Base-by-base conservation (phyloP, 1,140 invertebrate genomes). In the Augochlora pura region DNA sequence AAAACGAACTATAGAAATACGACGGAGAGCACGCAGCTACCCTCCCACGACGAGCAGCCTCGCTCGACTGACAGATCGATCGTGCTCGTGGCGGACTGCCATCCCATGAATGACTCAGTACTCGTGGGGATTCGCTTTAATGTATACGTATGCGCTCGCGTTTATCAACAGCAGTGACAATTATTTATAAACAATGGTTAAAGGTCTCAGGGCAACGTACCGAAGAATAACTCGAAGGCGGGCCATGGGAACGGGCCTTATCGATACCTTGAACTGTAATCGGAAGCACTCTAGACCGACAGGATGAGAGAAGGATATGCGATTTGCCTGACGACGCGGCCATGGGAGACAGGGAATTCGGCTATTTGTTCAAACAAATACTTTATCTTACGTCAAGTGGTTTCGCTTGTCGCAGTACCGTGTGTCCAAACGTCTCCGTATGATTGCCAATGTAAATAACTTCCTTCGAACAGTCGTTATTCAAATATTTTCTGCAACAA, bases 21-120 rank as follows among this genome's bases (percentile, higher is more conserved):
- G 25, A 25, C 66, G 39, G 0, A 38, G 10, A 0, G 10, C 25
- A 38, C 14, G 12, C 14, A 54, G 9, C 57, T 60, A 59, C 68
- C 83, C 68, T 84, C 64, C 49, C 70, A 2, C 46, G 46, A 54
- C 67, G 82, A 84, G 14, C 65, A 76, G 23, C 63, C 27, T 27
- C 42, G 62, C 70, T 75, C 63, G 69, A 85, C 83, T 84, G 73
- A 81, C 73, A 81, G 54, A 77, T 81, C 78, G 63, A 77, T 77
- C 23, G 16, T n/a, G 27, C 18, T 77, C 59, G 21, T 42, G 49
- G 49, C 66, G 64, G 64, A 52, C 46, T 32, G 46, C 5, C 32
- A 32, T 32, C 32, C 32, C 0, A 59, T 65, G 77, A 83, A 59
- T 84, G 83, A 84, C 57, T 84, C 81, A 83, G 81, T 25, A 27